Base-by-base conservation (phyloP, 2,113 vertebrate genomes). In the Cepphus grylle region DNA sequence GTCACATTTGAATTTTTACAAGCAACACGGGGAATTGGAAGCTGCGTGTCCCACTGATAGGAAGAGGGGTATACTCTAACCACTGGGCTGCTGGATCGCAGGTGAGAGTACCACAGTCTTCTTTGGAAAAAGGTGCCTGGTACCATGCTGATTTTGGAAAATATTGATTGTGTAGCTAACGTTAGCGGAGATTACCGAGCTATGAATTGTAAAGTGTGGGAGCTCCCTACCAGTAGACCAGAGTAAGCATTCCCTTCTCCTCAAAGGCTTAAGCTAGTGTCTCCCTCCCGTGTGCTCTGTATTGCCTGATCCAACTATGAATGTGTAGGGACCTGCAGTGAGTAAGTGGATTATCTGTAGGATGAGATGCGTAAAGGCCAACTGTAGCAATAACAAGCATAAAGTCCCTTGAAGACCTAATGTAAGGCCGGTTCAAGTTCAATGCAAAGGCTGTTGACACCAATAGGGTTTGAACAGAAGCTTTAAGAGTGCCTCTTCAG, bases 271-370 rank as follows among this genome's bases (percentile, higher is more conserved):
- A 34, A 58, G 25, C 4, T 20, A 38, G 25, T 29, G 25, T 18
- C 3, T 20, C 18, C 45, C 9, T 67, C 7, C 29, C 9, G 20
- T 36, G 45, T 69, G 25, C 47, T 76, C 11, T 29, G 13, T 20
- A 30, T 34, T 65, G 29, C 19, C 42, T 61, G 53, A 65, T 30
- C 45, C 66, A 45, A 53, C 45, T 29, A 17, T 5, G 66, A 72
- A 50, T 2, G 3, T 1, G 0, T 29, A 66, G 66, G 32, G 29
- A 65, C 0, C 6, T 12, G 11, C 72, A 49, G 10, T 20, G 38
- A 4, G 1, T 19, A n/a, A 34, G 11, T 19, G 32, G 19, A 79
- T 70, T 70, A 84, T 47, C 59, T 40, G 14, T 22, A 80, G 58
- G 15, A 80, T 25, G 49, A 71, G 42, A 50, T 38, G 22, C 1